A percentile compares a stretch with the other conserved stretches of the same genome.
phyloP scores from a whole-genome alignment of 2,113 vertebrate genomes.

The Puntigrus tetrazona region DNA sequence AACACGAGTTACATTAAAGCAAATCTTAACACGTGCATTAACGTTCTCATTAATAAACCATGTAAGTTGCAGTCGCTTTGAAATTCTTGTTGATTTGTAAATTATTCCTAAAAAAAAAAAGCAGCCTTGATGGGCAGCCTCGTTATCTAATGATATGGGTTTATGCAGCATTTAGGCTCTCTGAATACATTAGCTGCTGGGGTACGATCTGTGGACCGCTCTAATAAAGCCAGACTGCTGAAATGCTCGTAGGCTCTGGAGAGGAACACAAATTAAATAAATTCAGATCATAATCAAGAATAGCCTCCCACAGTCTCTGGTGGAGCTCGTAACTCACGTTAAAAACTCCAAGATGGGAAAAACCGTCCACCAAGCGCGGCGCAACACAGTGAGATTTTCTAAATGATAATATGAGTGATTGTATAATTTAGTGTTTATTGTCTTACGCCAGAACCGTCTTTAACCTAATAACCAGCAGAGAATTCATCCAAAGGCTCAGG shows the following conservation, averaged over 20 bases:
- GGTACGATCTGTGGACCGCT: not conserved
- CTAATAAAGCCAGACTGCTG: constrained; percentile 24
- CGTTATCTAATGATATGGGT: constrained; percentile 43
- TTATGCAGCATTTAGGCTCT: constrained; percentile 17
- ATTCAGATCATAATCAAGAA: constrained; percentile 36
- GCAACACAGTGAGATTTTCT: not conserved
- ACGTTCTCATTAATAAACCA: constrained; percentile 25
- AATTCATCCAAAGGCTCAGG: not conserved
- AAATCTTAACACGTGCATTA: constrained; percentile 3
- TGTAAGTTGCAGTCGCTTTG: constrained; percentile 9
- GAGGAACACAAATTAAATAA: constrained; percentile 27
- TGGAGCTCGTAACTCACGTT: constrained; percentile 2
- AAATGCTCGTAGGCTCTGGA: not conserved
- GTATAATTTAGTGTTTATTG: constrained; percentile 27
- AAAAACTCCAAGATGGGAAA: not conserved
- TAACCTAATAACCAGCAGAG: constrained; percentile 21
- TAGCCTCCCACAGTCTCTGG: constrained; percentile 3
- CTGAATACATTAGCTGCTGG: constrained; percentile 24
- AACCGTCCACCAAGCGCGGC: not conserved
- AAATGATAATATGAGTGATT: constrained; percentile 14
- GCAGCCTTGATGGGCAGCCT: constrained; percentile 37
- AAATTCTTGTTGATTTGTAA: constrained; percentile 44
- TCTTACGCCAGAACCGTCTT: constrained; percentile 2
- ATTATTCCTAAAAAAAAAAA: constrained; percentile 42
- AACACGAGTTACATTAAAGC: constrained; percentile 4